These are phyloP conservation scores for Crotalus tigris DNA, from an alignment of 2,113 vertebrate species.

Conservation along the genomic window DNA sequence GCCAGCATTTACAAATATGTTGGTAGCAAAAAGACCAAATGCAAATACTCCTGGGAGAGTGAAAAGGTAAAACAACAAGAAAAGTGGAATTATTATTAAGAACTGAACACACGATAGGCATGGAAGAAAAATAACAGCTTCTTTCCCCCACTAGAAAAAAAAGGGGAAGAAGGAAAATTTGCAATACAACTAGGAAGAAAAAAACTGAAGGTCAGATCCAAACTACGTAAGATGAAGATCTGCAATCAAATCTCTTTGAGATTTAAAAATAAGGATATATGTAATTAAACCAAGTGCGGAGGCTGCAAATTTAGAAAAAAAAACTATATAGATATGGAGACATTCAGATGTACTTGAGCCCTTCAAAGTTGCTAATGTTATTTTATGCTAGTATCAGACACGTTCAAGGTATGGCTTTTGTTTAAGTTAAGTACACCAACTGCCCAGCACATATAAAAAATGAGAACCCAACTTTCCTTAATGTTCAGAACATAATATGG, in stretches of 20 bases:
- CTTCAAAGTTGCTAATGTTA: background rate
- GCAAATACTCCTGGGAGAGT: constrained; percentile 89
- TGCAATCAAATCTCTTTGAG: background rate
- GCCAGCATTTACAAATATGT: constrained; percentile 97
- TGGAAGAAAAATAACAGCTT: background rate
- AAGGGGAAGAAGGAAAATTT: background rate
- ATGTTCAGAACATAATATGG: background rate
- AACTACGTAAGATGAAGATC: background rate
- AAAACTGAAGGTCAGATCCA: background rate
- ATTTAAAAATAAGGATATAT: background rate
- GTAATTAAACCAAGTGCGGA: background rate
- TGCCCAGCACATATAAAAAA: background rate
- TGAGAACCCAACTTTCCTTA: background rate
- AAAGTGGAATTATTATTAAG: constrained; percentile 12
- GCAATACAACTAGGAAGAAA: background rate
- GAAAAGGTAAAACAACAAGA: constrained; percentile 17
- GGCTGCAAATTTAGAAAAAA: background rate
- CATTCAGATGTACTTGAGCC: background rate
- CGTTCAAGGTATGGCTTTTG: background rate
- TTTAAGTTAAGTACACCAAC: background rate
- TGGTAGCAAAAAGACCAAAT: constrained; percentile 96
- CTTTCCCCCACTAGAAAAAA: background rate
- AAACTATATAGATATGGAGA: background rate
- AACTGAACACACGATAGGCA: background rate
- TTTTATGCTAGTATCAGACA: background rate